Evolutionary conservation across 2,888 invertebrate genomes (phyloP).

Genomic region (Hesperia comma): DNA sequence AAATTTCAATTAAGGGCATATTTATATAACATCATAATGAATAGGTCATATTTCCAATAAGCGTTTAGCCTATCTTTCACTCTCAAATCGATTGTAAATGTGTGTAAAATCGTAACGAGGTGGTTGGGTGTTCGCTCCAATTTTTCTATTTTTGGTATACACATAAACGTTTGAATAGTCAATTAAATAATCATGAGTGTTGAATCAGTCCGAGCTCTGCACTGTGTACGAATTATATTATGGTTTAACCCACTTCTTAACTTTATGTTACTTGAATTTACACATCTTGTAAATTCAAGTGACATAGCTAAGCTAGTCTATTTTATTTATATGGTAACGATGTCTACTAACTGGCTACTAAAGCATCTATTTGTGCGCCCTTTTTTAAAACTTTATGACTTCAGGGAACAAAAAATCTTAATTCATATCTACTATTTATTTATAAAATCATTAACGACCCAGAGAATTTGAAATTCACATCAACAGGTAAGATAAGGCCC

Average conservation of each 20-base stretch:
- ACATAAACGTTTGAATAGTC: conserved; percentile 54
- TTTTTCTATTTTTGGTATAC: conserved; percentile 63
- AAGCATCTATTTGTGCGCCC: too few species aligned
- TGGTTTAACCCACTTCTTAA: conserved; percentile 3
- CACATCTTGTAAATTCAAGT: too few species aligned
- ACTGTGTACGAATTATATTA: conserved; percentile 14
- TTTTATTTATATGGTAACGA: too few species aligned
- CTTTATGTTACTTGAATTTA: not conserved
- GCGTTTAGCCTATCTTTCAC: not conserved
- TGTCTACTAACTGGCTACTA: too few species aligned
- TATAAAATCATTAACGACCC: too few species aligned
- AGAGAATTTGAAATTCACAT: too few species aligned
- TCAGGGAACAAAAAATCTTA: too few species aligned
- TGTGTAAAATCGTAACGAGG: conserved; percentile 62
- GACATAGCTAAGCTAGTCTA: too few species aligned
- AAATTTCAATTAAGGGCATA: not conserved
- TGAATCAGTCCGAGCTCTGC: conserved; percentile 37
- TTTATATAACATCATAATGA: not conserved
- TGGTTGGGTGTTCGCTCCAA: conserved; percentile 56
- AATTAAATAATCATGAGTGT: conserved; percentile 63
- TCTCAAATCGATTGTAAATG: conserved; percentile 21
- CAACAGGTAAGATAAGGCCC: too few species aligned
- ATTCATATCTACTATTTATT: too few species aligned
- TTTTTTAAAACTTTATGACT: too few species aligned
- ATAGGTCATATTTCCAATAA: not conserved